phyloP scores from a whole-genome alignment of 1,140 invertebrate species.

The Platorchestia sp. region DNA sequence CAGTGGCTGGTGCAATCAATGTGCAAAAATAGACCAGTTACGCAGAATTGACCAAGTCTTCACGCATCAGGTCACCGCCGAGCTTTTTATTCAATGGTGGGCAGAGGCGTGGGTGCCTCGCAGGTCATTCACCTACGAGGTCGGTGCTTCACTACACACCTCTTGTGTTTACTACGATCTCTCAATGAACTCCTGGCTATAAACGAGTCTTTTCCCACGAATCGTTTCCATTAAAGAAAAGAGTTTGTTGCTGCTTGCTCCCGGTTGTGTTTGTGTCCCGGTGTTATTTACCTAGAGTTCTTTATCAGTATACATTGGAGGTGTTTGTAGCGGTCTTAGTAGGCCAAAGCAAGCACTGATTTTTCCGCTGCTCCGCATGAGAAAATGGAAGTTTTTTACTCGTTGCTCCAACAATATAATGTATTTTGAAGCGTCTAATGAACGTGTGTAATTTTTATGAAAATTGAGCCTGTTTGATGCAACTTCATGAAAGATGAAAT shows the following conservation, averaged over 20 bases:
- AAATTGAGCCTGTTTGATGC: too few species aligned
- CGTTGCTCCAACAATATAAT: too few species aligned
- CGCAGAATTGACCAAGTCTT: too few species aligned
- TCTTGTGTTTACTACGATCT: background rate
- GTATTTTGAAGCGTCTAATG: too few species aligned
- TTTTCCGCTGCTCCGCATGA: background rate
- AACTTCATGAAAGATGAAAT: too few species aligned
- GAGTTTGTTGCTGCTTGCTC: background rate
- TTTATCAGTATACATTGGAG: background rate
- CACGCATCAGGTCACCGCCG: too few species aligned
- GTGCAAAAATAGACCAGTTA: too few species aligned
- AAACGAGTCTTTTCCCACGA: background rate
- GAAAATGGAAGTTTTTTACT: too few species aligned
- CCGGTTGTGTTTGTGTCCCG: background rate
- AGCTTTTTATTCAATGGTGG: too few species aligned
- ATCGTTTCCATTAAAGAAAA: background rate
- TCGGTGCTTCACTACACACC: background rate
- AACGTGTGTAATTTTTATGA: too few species aligned
- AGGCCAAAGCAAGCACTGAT: background rate
- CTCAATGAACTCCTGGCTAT: background rate
- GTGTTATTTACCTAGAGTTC: background rate
- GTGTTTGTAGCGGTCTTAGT: background rate
- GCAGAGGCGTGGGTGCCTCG: too few species aligned
- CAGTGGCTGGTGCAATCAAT: too few species aligned
- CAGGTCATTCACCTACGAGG: background rate